phyloP scores from a whole-genome alignment of 1,140 invertebrate species.

The Dermatophagoides farinae region DNA sequence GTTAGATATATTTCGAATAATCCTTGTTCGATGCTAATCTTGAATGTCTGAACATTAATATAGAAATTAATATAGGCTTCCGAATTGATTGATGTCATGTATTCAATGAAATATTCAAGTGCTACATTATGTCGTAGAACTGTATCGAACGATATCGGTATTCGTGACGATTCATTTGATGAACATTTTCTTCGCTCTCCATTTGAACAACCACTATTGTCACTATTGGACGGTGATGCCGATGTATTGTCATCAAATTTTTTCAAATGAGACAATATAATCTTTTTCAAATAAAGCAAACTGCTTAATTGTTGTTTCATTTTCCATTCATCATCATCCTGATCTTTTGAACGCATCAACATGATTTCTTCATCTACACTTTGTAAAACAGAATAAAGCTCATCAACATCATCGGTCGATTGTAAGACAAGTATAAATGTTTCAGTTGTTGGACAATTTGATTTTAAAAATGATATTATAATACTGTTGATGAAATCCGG shows the following conservation, averaged over 20 bases:
- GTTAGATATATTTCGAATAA: slow-evolving; percentile 27
- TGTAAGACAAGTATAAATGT: slow-evolving; percentile 57
- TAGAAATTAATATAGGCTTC: slow-evolving; percentile 61
- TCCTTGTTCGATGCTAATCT: slow-evolving; percentile 52
- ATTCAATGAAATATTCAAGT: slow-evolving; percentile 54
- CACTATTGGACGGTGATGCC: background rate
- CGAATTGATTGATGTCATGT: slow-evolving; percentile 44
- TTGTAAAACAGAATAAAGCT: slow-evolving; percentile 54
- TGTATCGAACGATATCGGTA: slow-evolving; percentile 45
- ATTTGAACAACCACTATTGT: background rate
- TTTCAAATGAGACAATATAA: slow-evolving; percentile 36
- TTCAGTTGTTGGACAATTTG: slow-evolving; percentile 29
- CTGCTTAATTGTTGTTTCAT: slow-evolving; percentile 77
- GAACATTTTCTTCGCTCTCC: background rate
- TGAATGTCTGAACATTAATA: slow-evolving; percentile 60
- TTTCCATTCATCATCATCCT: slow-evolving; percentile 52
- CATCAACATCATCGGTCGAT: slow-evolving; percentile 50
- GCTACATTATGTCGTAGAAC: slow-evolving; percentile 59
- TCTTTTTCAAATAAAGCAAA: slow-evolving; percentile 52
- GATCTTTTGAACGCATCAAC: slow-evolving; percentile 50
- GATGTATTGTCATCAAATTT: background rate
- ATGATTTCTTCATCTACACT: slow-evolving; percentile 57
- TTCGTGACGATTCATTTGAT: too few species aligned
- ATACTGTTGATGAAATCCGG: slow-evolving; percentile 84
- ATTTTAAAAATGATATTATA: slow-evolving; percentile 48